Percentiles rank a stretch among this genome's conserved stretches.
These are phyloP conservation scores for Galeruca laticollis DNA, from an alignment of 2,888 invertebrate genomes.

Conservation along the genomic window DNA sequence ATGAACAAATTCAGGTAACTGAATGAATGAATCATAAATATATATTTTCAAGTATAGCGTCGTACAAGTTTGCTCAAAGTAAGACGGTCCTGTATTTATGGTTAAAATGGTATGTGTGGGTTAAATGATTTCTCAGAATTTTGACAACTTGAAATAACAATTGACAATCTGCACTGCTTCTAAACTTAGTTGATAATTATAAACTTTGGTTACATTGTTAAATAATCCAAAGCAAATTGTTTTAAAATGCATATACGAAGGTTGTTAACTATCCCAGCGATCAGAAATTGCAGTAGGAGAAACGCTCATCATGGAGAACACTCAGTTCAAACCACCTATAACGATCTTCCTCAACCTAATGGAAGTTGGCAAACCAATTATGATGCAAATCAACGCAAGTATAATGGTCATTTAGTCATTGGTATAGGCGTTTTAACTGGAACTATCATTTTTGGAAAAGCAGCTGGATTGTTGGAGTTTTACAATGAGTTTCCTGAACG, in stretches of 20 bases:
- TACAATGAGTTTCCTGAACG: slow-evolving; percentile 73
- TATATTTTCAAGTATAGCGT: too few relatives aligned
- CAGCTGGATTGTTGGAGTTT: slow-evolving; percentile 73
- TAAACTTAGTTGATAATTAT: too few relatives aligned
- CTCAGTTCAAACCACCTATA: slow-evolving; percentile 70
- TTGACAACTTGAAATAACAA: too few relatives aligned
- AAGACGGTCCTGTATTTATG: too few relatives aligned
- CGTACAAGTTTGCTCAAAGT: too few relatives aligned
- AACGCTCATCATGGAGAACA: slow-evolving; percentile 41
- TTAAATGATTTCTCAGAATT: too few relatives aligned
- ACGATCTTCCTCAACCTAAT: slow-evolving; percentile 81
- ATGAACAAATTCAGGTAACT: too few relatives aligned
- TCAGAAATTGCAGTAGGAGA: slow-evolving; percentile 43
- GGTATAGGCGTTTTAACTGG: slow-evolving; percentile 70
- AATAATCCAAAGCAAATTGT: too few relatives aligned
- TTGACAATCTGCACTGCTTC: too few relatives aligned
- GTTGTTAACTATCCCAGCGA: slow-evolving; percentile 21
- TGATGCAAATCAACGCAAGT: slow-evolving; percentile 75
- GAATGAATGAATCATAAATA: too few relatives aligned
- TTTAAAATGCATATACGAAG: slow-evolving; percentile 26
- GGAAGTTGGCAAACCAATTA: slow-evolving; percentile 83
- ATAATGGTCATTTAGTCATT: slow-evolving; percentile 74
- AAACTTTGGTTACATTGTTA: too few relatives aligned
- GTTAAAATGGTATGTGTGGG: too few relatives aligned
- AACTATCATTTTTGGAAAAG: slow-evolving; percentile 70